Evolutionary conservation across 2,797 vertebrate genomes (phyloP), one percentile per base, ranked within the genome.

Genomic region (Galagoides demidoff): DNA sequence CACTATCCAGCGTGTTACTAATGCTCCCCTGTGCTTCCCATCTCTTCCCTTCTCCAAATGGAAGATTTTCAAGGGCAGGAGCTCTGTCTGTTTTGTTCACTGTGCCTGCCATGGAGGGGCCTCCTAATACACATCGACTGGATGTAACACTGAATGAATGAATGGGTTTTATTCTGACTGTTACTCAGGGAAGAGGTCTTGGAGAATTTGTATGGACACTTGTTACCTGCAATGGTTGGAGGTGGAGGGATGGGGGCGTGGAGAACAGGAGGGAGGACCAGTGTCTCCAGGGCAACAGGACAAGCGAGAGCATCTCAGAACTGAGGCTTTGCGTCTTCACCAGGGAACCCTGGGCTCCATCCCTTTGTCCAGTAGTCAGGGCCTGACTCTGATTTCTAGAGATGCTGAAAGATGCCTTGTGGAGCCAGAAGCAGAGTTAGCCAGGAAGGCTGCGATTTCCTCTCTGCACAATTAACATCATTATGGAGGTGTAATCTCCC

Each of bases 401-500:
- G 63, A 94, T 39, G 22, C 64, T 34, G 31, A 93, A 94, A 90
- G 77, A 90, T 27, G 6, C 29, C n/a, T 85, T 92, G 37, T 83
- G 64, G 63, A 85, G 34, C 59, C 2, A 19, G 0, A 91, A 43
- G 57, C 90, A 85, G 78, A 81, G 43, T 57, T 78, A 93, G 37
- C 29, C 71, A 43, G 25, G 92, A 96, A 96, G 59, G 49, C 12
- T 0, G 39, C 20, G 79, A 70, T 96, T 96, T 97, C 92, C 83
- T 95, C 87, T 92, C 95, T 97, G 64, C 70, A 92, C 66, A 39
- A 64, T 98, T 98, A 97, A 94, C 90, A n/a, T 97, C 92, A 92
- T 97, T 97, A 96, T 74, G 92, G 90, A 98, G 93, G 90, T 97
- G 90, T 98, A 97, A 98, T 98, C 97, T 97, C 97, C 89, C 97